phyloP scores from a whole-genome alignment of 1,140 invertebrate genomes.

The Spodoptera litura region DNA sequence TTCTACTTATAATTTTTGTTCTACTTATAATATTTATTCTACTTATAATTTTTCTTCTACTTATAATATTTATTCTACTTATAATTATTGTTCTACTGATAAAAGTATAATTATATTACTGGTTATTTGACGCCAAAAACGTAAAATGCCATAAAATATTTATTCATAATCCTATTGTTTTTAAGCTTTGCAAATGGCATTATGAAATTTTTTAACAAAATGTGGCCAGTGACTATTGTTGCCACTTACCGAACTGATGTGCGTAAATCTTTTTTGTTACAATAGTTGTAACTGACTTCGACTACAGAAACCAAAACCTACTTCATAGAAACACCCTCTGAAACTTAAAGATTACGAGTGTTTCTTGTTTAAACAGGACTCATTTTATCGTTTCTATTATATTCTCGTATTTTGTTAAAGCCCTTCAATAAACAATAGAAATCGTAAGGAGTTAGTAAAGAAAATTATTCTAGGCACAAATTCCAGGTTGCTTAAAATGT shows the following conservation, averaged over 20 bases:
- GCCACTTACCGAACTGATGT: neutral
- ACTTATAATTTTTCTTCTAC: too few species aligned
- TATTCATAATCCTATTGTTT: too few species aligned
- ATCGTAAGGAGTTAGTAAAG: neutral
- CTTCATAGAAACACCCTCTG: conserved; percentile 24
- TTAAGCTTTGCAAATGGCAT: too few species aligned
- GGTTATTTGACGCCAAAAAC: too few species aligned
- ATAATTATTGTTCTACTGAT: too few species aligned
- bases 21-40: too few species aligned
- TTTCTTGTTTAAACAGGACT: conserved; percentile 15
- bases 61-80: too few species aligned
- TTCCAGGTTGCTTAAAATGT: neutral
- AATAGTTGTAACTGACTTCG: neutral
- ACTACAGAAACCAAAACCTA: neutral
- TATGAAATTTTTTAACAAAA: too few species aligned
- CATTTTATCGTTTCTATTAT: neutral
- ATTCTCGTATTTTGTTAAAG: conserved; percentile 12
- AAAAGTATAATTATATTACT: too few species aligned
- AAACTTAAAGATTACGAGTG: conserved; percentile 22
- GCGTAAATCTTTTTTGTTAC: neutral
- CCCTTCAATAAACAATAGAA: conserved; percentile 16
- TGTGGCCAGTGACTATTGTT: neutral
- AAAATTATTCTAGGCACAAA: neutral
- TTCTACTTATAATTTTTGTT: too few species aligned
- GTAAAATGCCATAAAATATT: too few species aligned